Conservation (phyloP, 1,140 invertebrate genomes). For the Euwallacea similis region DNA sequence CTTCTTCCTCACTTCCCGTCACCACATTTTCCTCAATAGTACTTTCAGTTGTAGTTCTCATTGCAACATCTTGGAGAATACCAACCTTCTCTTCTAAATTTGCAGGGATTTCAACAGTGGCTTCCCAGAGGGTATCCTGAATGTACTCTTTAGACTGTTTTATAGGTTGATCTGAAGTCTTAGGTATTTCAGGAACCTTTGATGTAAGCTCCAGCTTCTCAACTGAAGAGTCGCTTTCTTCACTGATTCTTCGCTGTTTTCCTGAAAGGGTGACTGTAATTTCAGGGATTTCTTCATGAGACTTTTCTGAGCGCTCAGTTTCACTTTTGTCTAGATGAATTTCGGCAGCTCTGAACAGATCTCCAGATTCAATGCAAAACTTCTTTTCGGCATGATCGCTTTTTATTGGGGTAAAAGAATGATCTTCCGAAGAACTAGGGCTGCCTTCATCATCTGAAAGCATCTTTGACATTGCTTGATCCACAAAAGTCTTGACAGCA, state of each 20-base stretch:
- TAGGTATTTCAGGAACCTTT: constrained; percentile 52
- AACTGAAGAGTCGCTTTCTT: constrained; percentile 50
- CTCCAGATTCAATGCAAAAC: constrained; percentile 12
- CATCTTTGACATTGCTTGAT: constrained; percentile 29
- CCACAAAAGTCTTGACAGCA: constrained; percentile 6
- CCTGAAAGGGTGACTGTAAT: constrained; percentile 51
- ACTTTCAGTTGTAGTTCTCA: not conserved
- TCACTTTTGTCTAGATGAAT: constrained; percentile 59
- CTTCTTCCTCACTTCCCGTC: constrained; percentile 9
- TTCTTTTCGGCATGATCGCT: constrained; percentile 27
- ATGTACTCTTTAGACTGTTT: constrained; percentile 62
- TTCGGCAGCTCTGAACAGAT: constrained; percentile 47
- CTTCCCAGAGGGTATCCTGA: constrained; percentile 66
- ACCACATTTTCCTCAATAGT: not conserved
- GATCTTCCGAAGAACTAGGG: constrained; percentile 4
- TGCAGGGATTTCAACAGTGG: constrained; percentile 60
- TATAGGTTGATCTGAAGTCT: constrained; percentile 53
- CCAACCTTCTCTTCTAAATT: constrained; percentile 46
- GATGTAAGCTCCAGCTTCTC: constrained; percentile 36
- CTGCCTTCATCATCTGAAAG: not conserved
- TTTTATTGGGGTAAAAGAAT: constrained; percentile 12
- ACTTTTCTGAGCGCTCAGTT: constrained; percentile 57
- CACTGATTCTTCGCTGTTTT: constrained; percentile 51
- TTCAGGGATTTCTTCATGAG: constrained; percentile 49
- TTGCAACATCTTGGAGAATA: constrained; percentile 30